Evolutionary conservation across 2,113 vertebrate genomes (phyloP), one percentile per base, ranked within the genome.

Genomic region (Sinosuthora webbiana): DNA sequence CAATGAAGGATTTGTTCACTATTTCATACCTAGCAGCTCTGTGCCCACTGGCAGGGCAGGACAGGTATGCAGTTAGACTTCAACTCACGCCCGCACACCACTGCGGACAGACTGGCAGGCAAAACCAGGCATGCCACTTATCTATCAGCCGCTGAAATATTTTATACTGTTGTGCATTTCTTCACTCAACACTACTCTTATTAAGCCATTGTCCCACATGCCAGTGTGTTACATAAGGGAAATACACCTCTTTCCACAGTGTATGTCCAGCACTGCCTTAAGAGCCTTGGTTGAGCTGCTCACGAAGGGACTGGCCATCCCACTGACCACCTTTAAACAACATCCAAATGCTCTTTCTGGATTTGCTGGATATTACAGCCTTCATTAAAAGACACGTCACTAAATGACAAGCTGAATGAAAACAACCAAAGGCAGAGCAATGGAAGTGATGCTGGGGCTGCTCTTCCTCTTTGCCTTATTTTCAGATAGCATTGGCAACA

Each of bases 81-180:
- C 35, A 71, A 69, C 64, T 89, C 74, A 76, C 21, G 11, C 67
- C 56, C 0, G 11, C 69, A 60, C 83, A 74, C 15, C 19, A 9
- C 52, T 50, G 76, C 1, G 3, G 64, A 87, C 17, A 91, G 82
- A 60, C 7, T 22, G 68, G 70, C 62, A 94, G 94, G 31, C 83
- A 94, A 89, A 92, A 50, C 62, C 81, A 95, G 84, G 89, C 89
- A 82, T 44, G 91, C n/a, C 77, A 73, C 62, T 79, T 76, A 94
- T 68, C 89, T 64, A 68, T 44, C 89, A 75, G 74, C 8, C 71
- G 70, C 31, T 94, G 87, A 89, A 94, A 91, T 85, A 84, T 53
- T 64, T 52, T 75, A 59, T 42, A 53, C 20, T 27, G 37, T 37
- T 41, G 53, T 33, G 57, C 62, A 67, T 82, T 73, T 76, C 73